Evolutionary conservation across 2,888 invertebrate genomes (phyloP).

Genomic region (Tanytarsus gracilentus): DNA sequence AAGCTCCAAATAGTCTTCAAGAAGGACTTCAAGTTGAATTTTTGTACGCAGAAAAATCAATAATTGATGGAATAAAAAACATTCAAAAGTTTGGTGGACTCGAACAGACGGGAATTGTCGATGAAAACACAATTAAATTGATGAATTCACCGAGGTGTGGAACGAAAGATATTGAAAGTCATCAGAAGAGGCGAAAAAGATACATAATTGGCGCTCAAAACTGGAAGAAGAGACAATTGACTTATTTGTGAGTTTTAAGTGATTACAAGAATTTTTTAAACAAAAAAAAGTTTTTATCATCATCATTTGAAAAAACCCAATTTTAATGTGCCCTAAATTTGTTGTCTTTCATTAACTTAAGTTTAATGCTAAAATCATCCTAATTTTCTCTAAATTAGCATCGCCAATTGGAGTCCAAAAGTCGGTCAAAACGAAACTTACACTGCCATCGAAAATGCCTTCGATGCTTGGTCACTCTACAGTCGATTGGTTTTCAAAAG

Average conservation of each 20-base stretch:
- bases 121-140: slow-evolving; percentile 56
- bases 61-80: slow-evolving; percentile 53
- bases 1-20: slow-evolving; percentile 87
- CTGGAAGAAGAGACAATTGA: slow-evolving; percentile 59
- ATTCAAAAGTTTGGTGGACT: slow-evolving; percentile 66
- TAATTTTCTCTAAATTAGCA: slow-evolving; percentile 42
- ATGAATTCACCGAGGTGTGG: slow-evolving; percentile 61
- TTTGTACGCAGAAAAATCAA: slow-evolving; percentile 53
- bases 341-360: no score
- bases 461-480: slow-evolving; percentile 61
- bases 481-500: slow-evolving; percentile 51
- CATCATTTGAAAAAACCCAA: neutral
- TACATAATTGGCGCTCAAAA: slow-evolving; percentile 53
- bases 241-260: slow-evolving; percentile 53
- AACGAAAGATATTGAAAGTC: slow-evolving; percentile 53
- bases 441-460: slow-evolving; percentile 50
- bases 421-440: slow-evolving; percentile 49
- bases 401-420: slow-evolving; percentile 59
- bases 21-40: slow-evolving; percentile 54
- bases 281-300: neutral
- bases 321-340: no score
- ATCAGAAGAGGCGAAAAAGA: slow-evolving; percentile 45
- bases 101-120: slow-evolving; percentile 57
- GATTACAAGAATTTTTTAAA: neutral
- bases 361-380: neutral